Conservation (phyloP, 2,797 vertebrate species). For the Petrocephalus sullivani region DNA sequence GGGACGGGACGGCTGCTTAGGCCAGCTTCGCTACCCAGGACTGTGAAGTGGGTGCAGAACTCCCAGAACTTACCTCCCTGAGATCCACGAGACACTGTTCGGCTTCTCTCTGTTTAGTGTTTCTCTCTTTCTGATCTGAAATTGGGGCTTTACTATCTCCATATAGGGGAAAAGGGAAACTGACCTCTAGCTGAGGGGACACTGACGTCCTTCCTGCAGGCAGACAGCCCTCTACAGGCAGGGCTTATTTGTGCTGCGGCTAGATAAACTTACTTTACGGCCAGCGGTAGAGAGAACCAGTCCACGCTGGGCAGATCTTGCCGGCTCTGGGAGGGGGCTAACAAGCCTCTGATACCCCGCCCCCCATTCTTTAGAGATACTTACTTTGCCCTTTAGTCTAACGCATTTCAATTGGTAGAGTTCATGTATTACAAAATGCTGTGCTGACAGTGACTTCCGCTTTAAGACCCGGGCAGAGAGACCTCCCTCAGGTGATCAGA, state of each 20-base stretch:
- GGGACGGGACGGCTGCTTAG: not conserved
- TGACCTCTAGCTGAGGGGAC: conserved; percentile 54
- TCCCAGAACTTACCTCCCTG: conserved; percentile 85
- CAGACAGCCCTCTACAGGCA: not conserved
- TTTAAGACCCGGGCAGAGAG: conserved; percentile 34
- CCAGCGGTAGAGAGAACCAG: not conserved
- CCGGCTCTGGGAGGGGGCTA: conserved; percentile 35
- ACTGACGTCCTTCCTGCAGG: conserved; percentile 23
- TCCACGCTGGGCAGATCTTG: conserved; percentile 1
- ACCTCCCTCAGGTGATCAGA: conserved; percentile 47
- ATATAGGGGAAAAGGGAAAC: conserved; percentile 29
- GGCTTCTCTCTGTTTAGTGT: conserved; percentile 40
- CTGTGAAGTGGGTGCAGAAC: conserved; percentile 62
- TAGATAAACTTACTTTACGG: not conserved
- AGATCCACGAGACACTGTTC: conserved; percentile 60
- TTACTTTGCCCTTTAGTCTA: conserved; percentile 63
- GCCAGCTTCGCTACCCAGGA: conserved; percentile 22
- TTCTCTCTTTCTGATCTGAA: conserved; percentile 55
- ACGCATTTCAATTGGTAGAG: conserved; percentile 43
- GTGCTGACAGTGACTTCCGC: conserved; percentile 36
- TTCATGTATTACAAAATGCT: conserved; percentile 27
- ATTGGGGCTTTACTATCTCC: conserved; percentile 65
- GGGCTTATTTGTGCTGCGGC: not conserved
- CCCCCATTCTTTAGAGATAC: conserved; percentile 31
- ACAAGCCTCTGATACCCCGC: conserved; percentile 13